Evolutionary conservation across 2,888 invertebrate species (phyloP).

Genomic region (Phanerotoma sp.): DNA sequence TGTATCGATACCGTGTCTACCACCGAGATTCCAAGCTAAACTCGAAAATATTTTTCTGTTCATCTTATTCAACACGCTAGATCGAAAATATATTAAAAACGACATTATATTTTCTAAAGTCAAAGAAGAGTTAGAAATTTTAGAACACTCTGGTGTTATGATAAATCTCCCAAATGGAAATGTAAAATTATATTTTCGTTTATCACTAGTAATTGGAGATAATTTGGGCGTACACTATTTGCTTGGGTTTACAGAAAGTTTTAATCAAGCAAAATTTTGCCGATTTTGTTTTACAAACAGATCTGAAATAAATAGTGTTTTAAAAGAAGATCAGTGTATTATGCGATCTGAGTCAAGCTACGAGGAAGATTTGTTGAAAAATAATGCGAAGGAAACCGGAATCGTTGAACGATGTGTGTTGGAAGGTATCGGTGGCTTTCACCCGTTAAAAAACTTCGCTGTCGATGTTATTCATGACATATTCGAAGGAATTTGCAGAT

Average conservation of each 20-base stretch:
- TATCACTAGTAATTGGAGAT: constrained; percentile 21
- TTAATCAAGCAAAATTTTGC: constrained; percentile 16
- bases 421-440: constrained; percentile 4
- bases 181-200: constrained; percentile 8
- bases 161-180: background rate
- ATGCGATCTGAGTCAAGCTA: constrained; percentile 6
- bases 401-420: constrained; percentile 1
- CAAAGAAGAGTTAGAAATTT: constrained; percentile 7
- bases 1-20: background rate
- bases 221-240: constrained; percentile 20
- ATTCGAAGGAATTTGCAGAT: background rate
- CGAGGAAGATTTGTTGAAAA: constrained; percentile 1
- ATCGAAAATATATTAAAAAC: constrained; percentile 28
- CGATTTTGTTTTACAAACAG: constrained; percentile 14
- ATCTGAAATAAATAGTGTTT: constrained; percentile 7
- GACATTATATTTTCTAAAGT: constrained; percentile 24
- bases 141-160: constrained; percentile 17
- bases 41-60: background rate
- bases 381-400: constrained; percentile 13
- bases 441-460: background rate
- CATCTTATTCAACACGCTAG: constrained; percentile 14
- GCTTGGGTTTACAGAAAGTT: constrained; percentile 17
- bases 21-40: background rate
- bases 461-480: background rate
- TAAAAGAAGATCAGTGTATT: constrained; percentile 8